These are phyloP conservation scores for Mizuhopecten yessoensis DNA, from an alignment of 1,140 invertebrate genomes.

Conservation along the genomic window DNA sequence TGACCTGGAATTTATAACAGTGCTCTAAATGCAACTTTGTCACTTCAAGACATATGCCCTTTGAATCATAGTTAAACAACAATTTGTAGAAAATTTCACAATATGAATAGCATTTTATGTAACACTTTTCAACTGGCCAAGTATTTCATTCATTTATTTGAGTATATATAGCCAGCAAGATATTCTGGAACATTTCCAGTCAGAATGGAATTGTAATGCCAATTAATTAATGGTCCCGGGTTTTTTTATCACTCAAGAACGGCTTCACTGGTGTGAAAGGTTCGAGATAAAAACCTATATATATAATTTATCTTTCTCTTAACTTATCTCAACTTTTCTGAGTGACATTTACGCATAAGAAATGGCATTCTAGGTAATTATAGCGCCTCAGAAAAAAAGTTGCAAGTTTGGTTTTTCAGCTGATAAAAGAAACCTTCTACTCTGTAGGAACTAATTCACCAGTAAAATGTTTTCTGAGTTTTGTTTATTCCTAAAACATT, in stretches of 20 bases:
- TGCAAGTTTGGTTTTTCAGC: neutral
- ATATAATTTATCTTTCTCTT: constrained; percentile 29
- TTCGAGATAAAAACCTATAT: constrained; percentile 22
- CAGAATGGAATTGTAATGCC: constrained; percentile 37
- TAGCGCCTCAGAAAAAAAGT: neutral
- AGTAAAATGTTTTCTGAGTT: constrained; percentile 1
- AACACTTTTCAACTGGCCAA: neutral
- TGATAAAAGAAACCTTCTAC: neutral
- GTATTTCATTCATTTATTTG: neutral
- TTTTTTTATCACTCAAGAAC: constrained; percentile 21
- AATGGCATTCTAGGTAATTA: constrained; percentile 28
- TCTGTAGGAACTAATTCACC: neutral
- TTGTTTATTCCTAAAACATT: constrained; percentile 40
- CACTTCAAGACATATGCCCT: neutral
- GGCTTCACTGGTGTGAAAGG: constrained; percentile 25
- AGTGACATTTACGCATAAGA: constrained; percentile 34
- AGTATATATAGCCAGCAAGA: neutral
- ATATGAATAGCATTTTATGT: neutral
- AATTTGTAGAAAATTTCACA: neutral
- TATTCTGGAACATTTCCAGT: neutral
- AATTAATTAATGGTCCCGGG: neutral
- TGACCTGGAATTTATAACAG: neutral
- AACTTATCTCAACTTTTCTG: neutral
- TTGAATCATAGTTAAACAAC: neutral
- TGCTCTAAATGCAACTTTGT: neutral